These are phyloP conservation scores for Corvus cornix DNA, from an alignment of 2,113 vertebrate species.

Conservation along the genomic window DNA sequence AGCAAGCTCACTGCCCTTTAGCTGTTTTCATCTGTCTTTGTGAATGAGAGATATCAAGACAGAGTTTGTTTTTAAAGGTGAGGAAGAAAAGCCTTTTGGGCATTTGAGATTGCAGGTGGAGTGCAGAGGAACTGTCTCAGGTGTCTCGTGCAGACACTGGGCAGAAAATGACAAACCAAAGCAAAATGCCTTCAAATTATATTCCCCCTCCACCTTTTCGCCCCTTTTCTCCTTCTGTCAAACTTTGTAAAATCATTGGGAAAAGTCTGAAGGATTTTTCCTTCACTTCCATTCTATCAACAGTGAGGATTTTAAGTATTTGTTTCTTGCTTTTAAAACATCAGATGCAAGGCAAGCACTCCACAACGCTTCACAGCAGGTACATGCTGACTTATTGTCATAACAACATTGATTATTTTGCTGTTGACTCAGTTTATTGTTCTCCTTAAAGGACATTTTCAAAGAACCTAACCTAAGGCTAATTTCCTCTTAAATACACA, in stretches of 20 bases:
- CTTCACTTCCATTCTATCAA: neutral
- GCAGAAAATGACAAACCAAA: neutral
- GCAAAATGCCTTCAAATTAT: neutral
- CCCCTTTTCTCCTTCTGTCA: neutral
- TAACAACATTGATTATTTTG: neutral
- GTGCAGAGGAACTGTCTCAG: neutral
- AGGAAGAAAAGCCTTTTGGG: neutral
- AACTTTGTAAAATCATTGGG: neutral
- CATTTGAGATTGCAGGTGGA: neutral
- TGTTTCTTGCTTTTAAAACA: neutral
- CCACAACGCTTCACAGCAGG: neutral
- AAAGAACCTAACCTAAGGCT: neutral
- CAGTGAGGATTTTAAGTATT: neutral
- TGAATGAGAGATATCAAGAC: neutral
- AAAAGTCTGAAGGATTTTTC: neutral
- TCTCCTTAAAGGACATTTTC: neutral
- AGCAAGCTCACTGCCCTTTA: neutral
- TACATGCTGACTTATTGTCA: neutral
- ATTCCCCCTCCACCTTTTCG: neutral
- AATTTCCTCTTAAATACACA: neutral
- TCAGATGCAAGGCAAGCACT: neutral
- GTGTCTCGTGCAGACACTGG: neutral
- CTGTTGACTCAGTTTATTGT: neutral
- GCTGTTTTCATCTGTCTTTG: neutral
- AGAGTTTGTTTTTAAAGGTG: neutral